Percentiles rank a stretch among this genome's conserved stretches.
phyloP scores from a whole-genome alignment of 2,888 invertebrate genomes.

The Odontomyia ornata region DNA sequence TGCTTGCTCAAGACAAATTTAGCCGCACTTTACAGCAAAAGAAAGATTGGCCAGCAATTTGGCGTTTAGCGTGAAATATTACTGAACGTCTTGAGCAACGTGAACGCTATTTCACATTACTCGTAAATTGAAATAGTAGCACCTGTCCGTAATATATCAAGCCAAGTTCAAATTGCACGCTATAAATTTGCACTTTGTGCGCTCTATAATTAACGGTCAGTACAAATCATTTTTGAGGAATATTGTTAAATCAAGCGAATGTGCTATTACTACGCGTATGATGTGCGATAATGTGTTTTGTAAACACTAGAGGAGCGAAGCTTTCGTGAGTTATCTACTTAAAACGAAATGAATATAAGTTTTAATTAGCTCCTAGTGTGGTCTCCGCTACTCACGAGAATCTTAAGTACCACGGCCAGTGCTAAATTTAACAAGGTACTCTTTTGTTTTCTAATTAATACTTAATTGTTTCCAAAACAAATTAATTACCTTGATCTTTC shows the following conservation, averaged over 20 bases:
- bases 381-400: no score
- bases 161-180: background rate
- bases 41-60: conserved; percentile 18
- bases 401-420: no score
- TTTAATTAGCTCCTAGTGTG: no score
- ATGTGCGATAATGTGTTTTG: no score
- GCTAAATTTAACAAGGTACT: no score
- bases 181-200: background rate
- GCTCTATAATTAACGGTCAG: background rate
- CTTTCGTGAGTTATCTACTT: no score
- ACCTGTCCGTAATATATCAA: conserved; percentile 7
- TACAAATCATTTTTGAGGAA: background rate
- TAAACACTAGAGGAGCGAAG: no score
- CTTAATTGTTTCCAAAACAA: no score
- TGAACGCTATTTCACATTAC: background rate
- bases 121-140: conserved; percentile 35
- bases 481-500: no score
- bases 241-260: background rate
- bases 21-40: background rate
- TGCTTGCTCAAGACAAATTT: background rate
- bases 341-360: no score
- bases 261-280: background rate
- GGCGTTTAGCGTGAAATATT: background rate
- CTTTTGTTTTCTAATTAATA: no score
- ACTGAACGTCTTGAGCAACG: background rate